Base-by-base conservation (phyloP, 1,140 invertebrate genomes). In the Rhagoletis pomonella region DNA sequence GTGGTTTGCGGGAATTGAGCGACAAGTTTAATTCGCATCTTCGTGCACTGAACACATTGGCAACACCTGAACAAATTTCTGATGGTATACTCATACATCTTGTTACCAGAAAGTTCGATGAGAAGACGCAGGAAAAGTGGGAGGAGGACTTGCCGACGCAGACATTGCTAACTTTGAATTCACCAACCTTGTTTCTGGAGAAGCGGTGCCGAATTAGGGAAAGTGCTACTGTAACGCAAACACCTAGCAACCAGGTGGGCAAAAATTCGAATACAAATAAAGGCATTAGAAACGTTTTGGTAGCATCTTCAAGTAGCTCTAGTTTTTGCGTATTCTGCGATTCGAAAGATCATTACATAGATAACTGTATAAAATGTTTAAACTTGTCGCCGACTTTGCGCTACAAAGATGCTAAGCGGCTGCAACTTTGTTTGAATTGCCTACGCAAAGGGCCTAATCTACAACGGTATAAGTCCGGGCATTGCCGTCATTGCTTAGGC, bases 11-110 rank as follows among this genome's bases (percentile, higher is more conserved):
- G 5, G 47, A 77, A 58, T 59, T 87, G 29, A 58, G 65, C 47
- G 67, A 87, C 47, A 84, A 87, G 19, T 42, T 81, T 5, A 87
- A 81, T 59, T 60, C 29, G 6, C 67, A 81, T 81, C 42, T 87
- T 29, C 9, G 58, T 65, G 86, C 86, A 7, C 59, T 81, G 4
- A 42, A 81, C 42, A 19, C 42, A 5, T 17, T 87, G 19, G 55
- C 29, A 19, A 19, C 69, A 6, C 62, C 64, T 29, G 39, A 69
- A 3, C 69, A 85, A 87, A 81, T 81, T 59, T 77, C 87, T 5
- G 62, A 85, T 50, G 69, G 73, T 29, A 14, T 67, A 4, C 3
- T 84, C 1, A 69, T 85, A 88, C 65, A 62, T 87, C 50, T 81
- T 42, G 39, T 81, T 47, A 60, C 55, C 6, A 47, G 17, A 64